Conservation (phyloP, 2,797 vertebrate species). For the Lemur catta region DNA sequence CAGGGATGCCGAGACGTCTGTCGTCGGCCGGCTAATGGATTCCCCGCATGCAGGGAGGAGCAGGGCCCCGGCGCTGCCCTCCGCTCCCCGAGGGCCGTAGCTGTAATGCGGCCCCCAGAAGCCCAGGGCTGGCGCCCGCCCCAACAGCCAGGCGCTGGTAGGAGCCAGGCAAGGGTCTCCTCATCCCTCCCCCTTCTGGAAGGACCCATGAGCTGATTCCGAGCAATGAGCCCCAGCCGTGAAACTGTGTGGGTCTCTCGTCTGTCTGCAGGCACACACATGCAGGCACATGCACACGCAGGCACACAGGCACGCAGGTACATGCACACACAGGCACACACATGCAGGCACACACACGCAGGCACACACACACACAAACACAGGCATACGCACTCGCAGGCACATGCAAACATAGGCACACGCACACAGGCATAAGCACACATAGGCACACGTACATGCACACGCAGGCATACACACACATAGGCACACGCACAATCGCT, state of each 20-base stretch:
- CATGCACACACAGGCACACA: not conserved
- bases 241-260: constrained; percentile 39
- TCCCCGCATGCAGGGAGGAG: constrained; percentile 61
- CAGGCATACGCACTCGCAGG: too few relatives aligned
- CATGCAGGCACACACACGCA: too few relatives aligned
- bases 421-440: too few relatives aligned
- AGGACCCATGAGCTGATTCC: constrained; percentile 85
- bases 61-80: constrained; percentile 55
- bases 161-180: constrained; percentile 76
- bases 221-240: constrained; percentile 84
- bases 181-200: constrained; percentile 69
- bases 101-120: constrained; percentile 58
- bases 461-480: too few relatives aligned
- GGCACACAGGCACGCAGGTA: not conserved
- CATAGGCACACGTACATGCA: too few relatives aligned
- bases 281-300: not conserved
- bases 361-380: too few relatives aligned
- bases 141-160: constrained; percentile 74
- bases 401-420: too few relatives aligned
- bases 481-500: not conserved
- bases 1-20: constrained; percentile 66
- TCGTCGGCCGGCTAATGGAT: constrained; percentile 80
- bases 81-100: constrained; percentile 53
- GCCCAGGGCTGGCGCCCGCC: constrained; percentile 53
- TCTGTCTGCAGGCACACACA: not conserved